Base-by-base conservation (phyloP, 92 coral and sea anemone species). In the Zoanthus sansibaricus region DNA sequence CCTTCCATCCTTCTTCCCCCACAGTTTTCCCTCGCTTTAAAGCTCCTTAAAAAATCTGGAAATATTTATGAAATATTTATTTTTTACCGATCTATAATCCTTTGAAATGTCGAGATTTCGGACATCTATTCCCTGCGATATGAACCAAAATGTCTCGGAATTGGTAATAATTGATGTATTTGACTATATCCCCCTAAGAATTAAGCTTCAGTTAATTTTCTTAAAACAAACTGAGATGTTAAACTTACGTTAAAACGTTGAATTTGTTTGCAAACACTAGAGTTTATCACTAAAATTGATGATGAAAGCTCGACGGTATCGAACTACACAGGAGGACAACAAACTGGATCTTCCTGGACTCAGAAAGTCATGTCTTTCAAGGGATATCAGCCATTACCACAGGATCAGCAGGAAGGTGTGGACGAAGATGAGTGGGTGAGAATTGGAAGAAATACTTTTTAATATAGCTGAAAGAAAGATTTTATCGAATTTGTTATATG, bases 311-410 rank as follows among this genome's bases (percentile, higher is more conserved):
- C 92, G 14, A 77, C 85, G 56, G 95, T 89, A 3, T 86, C 98
- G 46, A 93, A 94, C 86, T 94, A 96, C 87, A 92, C 95, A 11
- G 94, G 96, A 13, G 96, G 94, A 33, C 95, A 90, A 48, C 84
- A 77, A 30, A 77, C 93, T 5, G 96, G 95, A 20, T 75, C 92
- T 17, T 96, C 94, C 17, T 96, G 98, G 98, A 96, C 98, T 12
- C 96, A 96, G 82, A 96, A 96, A 85, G 97, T 96, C 68, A 93
- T 96, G 98, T 82, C 98, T 12, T 90, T 87, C 80, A 96, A 96
- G 82, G 91, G 91, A 10, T 82, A 79, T 42, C 89, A 92, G 48
- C 67, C 88, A 44, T 45, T 37, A 42, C 79, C 83, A 6, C 88
- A 79, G 64, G 92, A 94, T 18, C 93, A 92, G 55, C 93, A 88